Evolutionary conservation across 2,888 invertebrate genomes (phyloP), one percentile per base, ranked within the genome.

Genomic region (Habrosyne pyritoides): DNA sequence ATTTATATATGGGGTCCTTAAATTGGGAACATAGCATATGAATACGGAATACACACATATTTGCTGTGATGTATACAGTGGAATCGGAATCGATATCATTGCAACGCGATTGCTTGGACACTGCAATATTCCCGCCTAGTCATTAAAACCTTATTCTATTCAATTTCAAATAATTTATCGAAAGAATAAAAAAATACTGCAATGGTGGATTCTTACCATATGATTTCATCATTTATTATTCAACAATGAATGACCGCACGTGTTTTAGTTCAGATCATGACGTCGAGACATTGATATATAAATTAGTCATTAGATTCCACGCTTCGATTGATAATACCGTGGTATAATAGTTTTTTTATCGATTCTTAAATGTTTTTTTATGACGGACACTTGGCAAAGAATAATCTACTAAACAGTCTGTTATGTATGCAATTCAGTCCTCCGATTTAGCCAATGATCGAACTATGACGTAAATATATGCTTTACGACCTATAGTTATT

Each of bases 171-270:
- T 7, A 28, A 2, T 28, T 24, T 4, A 2, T 24, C n/a, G n/a
- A n/a, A 8, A 8, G 2, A 18, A 42, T 18, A 42, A 8, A 42
- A n/a, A 14, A 18, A 42, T 14, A 36, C 14, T 18, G 18, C 18
- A 18, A 7, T 42, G 8, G 6, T 0, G 8, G 42, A 42, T 14
- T 42, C 7, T 18, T 18, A n/a, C 8, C 36, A 6, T 36, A 12
- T 18, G 5, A 36, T 42, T 42, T 42, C 18, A 42, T 42, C 50
- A 53, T 42, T 24, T 42, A 52, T 22, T 21, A 53, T 53, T 53
- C 47, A 48, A 36, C 53, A 36, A 14, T 33, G 21, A 22, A 33
- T 33, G 24, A 21, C 33, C 48, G 18, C 42, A 42, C 42, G 42
- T 42, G 42, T 42, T 14, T n/a, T 36, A 14, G 14, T 36, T 14